phyloP scores from a whole-genome alignment of 1,140 invertebrate genomes.

The Melipona quadrifasciata region DNA sequence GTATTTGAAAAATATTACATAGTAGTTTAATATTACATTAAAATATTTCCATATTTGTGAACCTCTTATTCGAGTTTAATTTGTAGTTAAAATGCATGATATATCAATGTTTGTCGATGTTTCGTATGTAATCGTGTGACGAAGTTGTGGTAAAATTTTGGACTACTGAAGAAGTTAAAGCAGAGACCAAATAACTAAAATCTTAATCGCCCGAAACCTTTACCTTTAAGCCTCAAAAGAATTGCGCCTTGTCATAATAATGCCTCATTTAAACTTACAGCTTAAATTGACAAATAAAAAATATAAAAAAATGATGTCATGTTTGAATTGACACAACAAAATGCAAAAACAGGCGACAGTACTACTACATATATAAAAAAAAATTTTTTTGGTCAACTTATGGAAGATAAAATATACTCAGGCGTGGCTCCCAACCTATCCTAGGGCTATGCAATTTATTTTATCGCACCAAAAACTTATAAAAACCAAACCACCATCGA shows the following conservation, averaged over 20 bases:
- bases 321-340: slow-evolving; percentile 78
- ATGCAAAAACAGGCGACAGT: slow-evolving; percentile 74
- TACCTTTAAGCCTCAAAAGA: slow-evolving; percentile 73
- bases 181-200: slow-evolving; percentile 77
- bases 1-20: background rate
- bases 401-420: slow-evolving; percentile 76
- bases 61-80: slow-evolving; percentile 1
- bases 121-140: slow-evolving; percentile 1
- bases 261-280: slow-evolving; percentile 82
- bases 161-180: slow-evolving; percentile 12
- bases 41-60: background rate
- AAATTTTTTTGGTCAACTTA: slow-evolving; percentile 79
- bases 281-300: slow-evolving; percentile 79
- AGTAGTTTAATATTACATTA: background rate
- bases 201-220: slow-evolving; percentile 68
- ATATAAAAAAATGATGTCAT: slow-evolving; percentile 78
- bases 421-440: slow-evolving; percentile 76
- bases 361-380: slow-evolving; percentile 75
- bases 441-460: slow-evolving; percentile 80
- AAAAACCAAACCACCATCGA: slow-evolving; percentile 70
- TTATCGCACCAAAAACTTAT: slow-evolving; percentile 78
- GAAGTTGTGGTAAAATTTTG: background rate
- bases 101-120: slow-evolving; percentile 6
- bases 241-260: slow-evolving; percentile 76
- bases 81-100: background rate